phyloP scores from a whole-genome alignment of 2,113 vertebrate species.

The Semnopithecus entellus region DNA sequence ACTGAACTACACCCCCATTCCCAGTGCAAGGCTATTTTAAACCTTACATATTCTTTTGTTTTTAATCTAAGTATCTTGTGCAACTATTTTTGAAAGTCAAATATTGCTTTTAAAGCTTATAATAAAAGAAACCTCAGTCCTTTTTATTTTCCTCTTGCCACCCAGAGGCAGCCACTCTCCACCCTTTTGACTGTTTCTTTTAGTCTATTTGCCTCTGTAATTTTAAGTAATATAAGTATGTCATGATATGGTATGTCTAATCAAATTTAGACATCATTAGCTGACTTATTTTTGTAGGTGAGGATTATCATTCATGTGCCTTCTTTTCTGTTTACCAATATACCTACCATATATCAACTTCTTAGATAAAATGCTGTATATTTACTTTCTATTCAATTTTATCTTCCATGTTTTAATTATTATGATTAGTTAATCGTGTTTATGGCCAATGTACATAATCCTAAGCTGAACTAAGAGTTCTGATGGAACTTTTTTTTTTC shows the following conservation, averaged over 20 bases:
- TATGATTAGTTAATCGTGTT: background rate
- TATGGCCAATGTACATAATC: background rate
- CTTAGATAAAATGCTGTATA: background rate
- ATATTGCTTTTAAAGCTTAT: background rate
- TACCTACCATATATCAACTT: background rate
- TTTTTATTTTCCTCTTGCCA: background rate
- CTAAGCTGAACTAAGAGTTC: background rate
- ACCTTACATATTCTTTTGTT: background rate
- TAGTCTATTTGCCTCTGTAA: background rate
- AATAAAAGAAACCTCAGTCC: background rate
- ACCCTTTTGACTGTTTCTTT: background rate
- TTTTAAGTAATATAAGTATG: background rate
- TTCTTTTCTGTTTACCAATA: background rate
- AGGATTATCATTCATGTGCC: background rate
- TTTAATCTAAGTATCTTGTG: background rate
- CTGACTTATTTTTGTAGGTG: background rate
- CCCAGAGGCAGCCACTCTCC: background rate
- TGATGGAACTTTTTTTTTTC: background rate
- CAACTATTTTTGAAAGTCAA: background rate
- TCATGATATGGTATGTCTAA: background rate
- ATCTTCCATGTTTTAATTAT: background rate
- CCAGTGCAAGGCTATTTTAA: background rate
- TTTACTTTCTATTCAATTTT: background rate
- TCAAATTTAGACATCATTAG: background rate
- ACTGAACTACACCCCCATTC: background rate